Evolutionary conservation across 1,140 invertebrate genomes (phyloP).

Genomic region (Hypsibius dujardini): DNA sequence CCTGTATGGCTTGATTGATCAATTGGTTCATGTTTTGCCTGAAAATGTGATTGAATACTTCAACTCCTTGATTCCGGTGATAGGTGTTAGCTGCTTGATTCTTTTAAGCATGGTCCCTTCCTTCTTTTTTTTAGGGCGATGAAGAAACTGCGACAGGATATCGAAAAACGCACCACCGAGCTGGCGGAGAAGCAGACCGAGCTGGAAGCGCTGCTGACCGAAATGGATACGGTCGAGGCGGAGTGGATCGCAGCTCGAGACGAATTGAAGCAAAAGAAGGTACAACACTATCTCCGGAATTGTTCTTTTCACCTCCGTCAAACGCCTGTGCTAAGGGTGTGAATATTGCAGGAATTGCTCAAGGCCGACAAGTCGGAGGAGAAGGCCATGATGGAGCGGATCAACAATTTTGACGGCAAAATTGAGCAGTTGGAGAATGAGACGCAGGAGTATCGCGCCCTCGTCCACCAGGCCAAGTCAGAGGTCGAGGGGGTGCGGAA

Average conservation of each 20-base stretch:
- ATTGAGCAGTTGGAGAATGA: conserved; percentile 44
- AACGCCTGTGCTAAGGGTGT: too few relatives aligned
- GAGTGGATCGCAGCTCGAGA: conserved; percentile 23
- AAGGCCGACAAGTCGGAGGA: background rate
- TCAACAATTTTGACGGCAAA: conserved; percentile 33
- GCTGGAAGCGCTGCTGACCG: background rate
- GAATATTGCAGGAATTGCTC: background rate
- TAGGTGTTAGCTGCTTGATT: too few relatives aligned
- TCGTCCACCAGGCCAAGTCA: conserved; percentile 46
- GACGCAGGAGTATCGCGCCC: conserved; percentile 40
- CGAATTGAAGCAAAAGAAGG: background rate
- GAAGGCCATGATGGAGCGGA: background rate
- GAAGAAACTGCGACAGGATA: conserved; percentile 1
- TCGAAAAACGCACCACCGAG: background rate
- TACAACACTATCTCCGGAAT: background rate
- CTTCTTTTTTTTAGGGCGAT: background rate
- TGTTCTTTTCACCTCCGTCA: too few relatives aligned
- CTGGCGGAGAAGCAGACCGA: background rate
- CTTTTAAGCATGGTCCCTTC: too few relatives aligned
- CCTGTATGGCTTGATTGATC: background rate
- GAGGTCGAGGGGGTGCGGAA: conserved; percentile 56
- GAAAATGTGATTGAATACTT: too few relatives aligned
- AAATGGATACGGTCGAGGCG: background rate
- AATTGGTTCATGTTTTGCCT: background rate
- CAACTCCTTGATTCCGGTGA: too few relatives aligned